Percentiles rank a stretch among this genome's conserved stretches.
phyloP scores from a whole-genome alignment of 2,113 vertebrate species.

The Rhizomys pruinosus region DNA sequence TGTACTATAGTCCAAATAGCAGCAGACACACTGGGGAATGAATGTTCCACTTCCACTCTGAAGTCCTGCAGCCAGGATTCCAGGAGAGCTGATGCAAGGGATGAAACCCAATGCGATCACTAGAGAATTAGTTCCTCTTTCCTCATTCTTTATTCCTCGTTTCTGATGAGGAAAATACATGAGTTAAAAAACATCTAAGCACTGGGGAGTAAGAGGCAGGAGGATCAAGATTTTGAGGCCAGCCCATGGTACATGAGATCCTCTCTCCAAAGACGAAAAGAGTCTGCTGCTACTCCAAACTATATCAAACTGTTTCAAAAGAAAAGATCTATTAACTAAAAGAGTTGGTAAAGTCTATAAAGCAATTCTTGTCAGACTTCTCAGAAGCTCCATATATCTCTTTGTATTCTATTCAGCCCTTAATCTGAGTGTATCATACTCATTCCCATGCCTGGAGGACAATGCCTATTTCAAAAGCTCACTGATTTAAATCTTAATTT shows the following conservation, averaged over 20 bases:
- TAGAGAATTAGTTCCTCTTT: neutral
- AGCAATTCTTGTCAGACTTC: neutral
- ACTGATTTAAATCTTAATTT: neutral
- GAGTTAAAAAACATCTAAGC: neutral
- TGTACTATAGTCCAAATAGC: neutral
- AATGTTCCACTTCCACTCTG: neutral
- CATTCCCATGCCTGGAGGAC: neutral
- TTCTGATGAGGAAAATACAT: neutral
- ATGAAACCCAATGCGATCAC: neutral
- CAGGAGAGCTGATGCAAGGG: neutral
- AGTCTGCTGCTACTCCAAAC: neutral
- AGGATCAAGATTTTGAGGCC: neutral
- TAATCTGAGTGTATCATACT: neutral
- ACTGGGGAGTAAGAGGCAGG: neutral
- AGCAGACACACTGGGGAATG: neutral
- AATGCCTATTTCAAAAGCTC: neutral
- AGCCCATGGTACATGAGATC: neutral
- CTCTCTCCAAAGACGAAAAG: neutral
- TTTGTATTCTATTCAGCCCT: neutral
- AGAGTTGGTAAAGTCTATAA: neutral
- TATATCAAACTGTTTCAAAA: neutral
- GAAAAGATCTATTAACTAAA: neutral
- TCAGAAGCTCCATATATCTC: neutral
- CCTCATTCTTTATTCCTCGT: neutral
- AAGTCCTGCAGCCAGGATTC: neutral